Conservation (phyloP, 2,888 invertebrate species). For the Macaria notata region DNA sequence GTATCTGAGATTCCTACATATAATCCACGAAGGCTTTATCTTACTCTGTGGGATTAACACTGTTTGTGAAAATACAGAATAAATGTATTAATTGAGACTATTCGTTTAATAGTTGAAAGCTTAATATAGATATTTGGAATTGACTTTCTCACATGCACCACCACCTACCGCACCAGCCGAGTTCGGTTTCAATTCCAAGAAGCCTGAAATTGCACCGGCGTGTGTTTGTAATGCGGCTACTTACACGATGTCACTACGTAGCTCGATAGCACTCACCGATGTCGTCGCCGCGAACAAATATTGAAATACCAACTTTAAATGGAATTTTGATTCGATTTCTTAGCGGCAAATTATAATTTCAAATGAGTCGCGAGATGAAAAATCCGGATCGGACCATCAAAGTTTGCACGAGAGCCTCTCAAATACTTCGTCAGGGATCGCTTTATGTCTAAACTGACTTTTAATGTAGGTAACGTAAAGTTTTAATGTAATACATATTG, state of each 20-base stretch:
- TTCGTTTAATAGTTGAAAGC: no score
- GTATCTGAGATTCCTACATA: no score
- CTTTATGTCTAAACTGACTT: constrained; percentile 69
- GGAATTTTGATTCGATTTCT: constrained; percentile 81
- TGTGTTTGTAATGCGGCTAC: constrained; percentile 1
- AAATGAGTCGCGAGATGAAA: constrained; percentile 78
- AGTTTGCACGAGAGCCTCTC: constrained; percentile 50
- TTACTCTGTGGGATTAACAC: no score
- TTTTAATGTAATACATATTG: constrained; percentile 55
- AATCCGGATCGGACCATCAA: constrained; percentile 76
- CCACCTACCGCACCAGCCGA: no score
- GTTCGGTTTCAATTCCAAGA: neutral
- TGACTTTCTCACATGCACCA: no score
- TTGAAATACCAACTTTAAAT: constrained; percentile 77
- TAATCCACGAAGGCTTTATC: no score
- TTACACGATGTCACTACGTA: neutral
- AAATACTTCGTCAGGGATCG: constrained; percentile 49
- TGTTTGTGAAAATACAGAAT: no score
- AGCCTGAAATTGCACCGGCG: neutral
- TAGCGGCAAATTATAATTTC: constrained; percentile 75
- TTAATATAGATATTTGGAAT: no score
- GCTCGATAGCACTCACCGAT: neutral
- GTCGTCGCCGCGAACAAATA: constrained; percentile 61
- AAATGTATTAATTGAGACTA: no score
- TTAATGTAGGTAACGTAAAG: constrained; percentile 64